Conservation (phyloP, 2,797 vertebrate genomes). For the Uromys caudimaculatus region DNA sequence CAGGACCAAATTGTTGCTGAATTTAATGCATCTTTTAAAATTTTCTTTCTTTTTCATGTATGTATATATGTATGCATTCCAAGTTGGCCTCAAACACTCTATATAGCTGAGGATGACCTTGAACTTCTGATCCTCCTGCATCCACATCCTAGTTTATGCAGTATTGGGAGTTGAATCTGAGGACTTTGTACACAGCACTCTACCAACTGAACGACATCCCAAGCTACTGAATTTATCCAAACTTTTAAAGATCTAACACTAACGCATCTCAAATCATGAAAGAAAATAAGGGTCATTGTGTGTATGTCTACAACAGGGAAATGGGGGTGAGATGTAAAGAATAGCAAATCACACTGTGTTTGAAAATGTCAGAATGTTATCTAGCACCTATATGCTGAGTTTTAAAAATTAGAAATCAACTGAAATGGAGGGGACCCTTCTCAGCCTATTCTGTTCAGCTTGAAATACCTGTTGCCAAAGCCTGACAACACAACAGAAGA, state of each 20-base stretch:
- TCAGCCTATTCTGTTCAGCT: background rate
- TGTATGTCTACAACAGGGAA: background rate
- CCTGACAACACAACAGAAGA: background rate
- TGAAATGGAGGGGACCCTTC: background rate
- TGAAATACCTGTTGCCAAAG: background rate
- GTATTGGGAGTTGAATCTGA: background rate
- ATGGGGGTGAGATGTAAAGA: background rate
- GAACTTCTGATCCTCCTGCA: background rate
- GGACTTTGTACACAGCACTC: background rate
- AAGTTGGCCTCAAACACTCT: background rate
- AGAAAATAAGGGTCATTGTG: background rate
- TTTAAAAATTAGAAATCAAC: background rate
- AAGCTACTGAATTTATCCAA: background rate
- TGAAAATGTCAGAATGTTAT: background rate
- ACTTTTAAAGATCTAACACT: background rate
- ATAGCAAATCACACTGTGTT: background rate
- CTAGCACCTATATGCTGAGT: background rate
- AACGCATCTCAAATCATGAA: background rate
- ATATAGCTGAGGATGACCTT: background rate
- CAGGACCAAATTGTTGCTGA: background rate
- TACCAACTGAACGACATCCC: background rate
- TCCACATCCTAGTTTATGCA: background rate
- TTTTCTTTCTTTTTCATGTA: background rate
- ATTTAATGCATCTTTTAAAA: background rate
- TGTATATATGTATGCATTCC: background rate